Base-by-base conservation (phyloP, 2,888 invertebrate genomes). In the Heliconius charithonia region DNA sequence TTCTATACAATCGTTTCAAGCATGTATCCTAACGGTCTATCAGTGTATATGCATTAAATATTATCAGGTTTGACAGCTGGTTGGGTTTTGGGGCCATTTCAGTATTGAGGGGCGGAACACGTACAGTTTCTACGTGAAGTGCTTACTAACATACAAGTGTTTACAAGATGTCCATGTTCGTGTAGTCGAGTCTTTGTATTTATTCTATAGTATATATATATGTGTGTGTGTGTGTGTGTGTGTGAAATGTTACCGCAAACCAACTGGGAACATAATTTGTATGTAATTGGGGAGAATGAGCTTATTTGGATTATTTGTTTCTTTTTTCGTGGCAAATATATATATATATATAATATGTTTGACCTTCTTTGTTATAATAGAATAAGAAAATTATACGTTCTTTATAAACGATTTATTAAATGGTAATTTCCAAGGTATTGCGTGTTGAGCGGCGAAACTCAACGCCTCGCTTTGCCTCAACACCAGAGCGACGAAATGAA, bases 31-130 rank as follows among this genome's bases (percentile, higher is more conserved):
- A 71, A 37, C 66, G 25, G 59, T 59, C 59, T 72, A 72, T 72
- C 72, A 72, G 72, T 59, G 25, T 59, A 59, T 37, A 19, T 72
- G 41, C 74, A 74, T 74, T 74, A 74, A 74, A 77, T 77, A 73
- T 66, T 77, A 77, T 77, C 72, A 73, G 77, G 25, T 73, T 66
- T 73, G 77, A 77, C 77, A 77, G 77, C 72, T 41, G 77, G 72
- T 67, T 77, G 74, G 74, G 74, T 74, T 74, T 74, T 27, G 74
- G 74, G 63, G 27, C 62, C 74, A 65, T 74, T 74, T 63, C 62
- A 74, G 74, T 10, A 62, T 74, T 74, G 74, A 74, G 63, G 74
- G 63, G 74, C 74, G 74, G 74, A 63, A 74, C 74, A 74, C 74
- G 74, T 74, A 74, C 72, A 59, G 41, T 41, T 10, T 25, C 74